A percentile compares a stretch with the other conserved stretches of the same genome.
phyloP scores from a whole-genome alignment of 2,888 invertebrate genomes.

The Danaus chrysippus region DNA sequence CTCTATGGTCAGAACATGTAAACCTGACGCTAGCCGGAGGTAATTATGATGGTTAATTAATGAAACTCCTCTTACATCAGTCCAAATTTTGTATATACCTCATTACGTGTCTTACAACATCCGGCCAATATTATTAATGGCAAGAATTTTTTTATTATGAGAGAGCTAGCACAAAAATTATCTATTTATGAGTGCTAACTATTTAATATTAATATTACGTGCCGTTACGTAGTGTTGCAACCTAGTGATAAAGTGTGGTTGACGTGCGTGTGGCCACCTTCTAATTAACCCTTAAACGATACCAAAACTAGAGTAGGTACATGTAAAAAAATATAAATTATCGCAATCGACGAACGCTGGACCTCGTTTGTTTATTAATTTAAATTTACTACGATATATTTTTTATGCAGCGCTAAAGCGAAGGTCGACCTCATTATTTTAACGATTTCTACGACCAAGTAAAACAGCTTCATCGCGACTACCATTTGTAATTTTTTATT shows the following conservation, averaged over 20 bases:
- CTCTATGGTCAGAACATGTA: no score
- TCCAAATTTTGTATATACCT: constrained; percentile 36
- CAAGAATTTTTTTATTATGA: constrained; percentile 36
- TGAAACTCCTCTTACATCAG: constrained; percentile 8
- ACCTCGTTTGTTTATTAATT: constrained; percentile 36
- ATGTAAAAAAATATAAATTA: constrained; percentile 23
- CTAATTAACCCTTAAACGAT: constrained; percentile 57
- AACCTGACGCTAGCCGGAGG: no score
- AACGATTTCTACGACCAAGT: constrained; percentile 36
- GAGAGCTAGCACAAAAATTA: constrained; percentile 58
- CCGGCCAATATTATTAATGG: constrained; percentile 40
- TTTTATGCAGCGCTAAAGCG: constrained; percentile 44
- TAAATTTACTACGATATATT: constrained; percentile 29
- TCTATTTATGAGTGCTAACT: constrained; percentile 50
- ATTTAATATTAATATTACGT: constrained; percentile 48
- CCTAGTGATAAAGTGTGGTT: constrained; percentile 71
- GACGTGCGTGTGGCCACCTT: constrained; percentile 65
- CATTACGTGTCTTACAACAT: constrained; percentile 42
- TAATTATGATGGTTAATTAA: not conserved
- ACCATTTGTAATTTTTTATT: not conserved
- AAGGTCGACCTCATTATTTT: constrained; percentile 62
- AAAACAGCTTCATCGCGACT: constrained; percentile 16
- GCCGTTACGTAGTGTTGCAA: constrained; percentile 42
- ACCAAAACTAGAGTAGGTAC: constrained; percentile 32
- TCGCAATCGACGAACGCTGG: constrained; percentile 51